Conservation (phyloP, 2,888 invertebrate genomes). For the Erpobdella octoculata region DNA sequence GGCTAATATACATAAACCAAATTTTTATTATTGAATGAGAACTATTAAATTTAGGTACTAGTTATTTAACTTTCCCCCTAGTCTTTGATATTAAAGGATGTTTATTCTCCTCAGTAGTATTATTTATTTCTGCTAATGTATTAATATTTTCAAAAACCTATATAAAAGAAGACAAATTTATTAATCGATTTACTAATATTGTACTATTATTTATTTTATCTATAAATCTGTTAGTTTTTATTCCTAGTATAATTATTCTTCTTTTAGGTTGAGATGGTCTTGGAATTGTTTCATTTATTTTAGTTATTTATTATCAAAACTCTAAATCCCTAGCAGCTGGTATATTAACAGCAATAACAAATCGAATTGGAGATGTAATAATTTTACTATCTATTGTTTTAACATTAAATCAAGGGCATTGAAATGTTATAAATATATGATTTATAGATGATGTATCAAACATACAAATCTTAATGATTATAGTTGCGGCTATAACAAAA, state of each 20-base stretch:
- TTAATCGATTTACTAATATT: conserved; percentile 62
- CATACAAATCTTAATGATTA: conserved; percentile 52
- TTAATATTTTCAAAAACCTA: conserved; percentile 62
- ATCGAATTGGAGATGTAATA: conserved; percentile 67
- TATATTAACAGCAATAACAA: conserved; percentile 65
- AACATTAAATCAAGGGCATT: conserved; percentile 40
- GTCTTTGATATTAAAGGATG: conserved; percentile 32
- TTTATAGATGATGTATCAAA: conserved; percentile 42
- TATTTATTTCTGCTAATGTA: conserved; percentile 60
- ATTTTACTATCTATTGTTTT: conserved; percentile 59
- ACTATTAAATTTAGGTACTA: conserved; percentile 3
- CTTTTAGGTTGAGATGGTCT: conserved; percentile 68
- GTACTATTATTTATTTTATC: conserved; percentile 63
- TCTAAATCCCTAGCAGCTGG: conserved; percentile 64
- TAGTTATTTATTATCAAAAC: conserved; percentile 68
- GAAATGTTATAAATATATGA: conserved; percentile 53
- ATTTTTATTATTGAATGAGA: conserved; percentile 28
- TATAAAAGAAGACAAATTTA: conserved; percentile 59
- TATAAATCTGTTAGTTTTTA: conserved; percentile 64
- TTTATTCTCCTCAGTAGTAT: conserved; percentile 46
- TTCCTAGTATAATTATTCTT: conserved; percentile 65
- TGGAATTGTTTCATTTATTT: conserved; percentile 66
- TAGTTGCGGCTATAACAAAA: conserved; percentile 63
- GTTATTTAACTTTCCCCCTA: conserved; percentile 27
- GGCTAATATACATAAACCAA: conserved; percentile 14